Conservation (phyloP, 2,797 vertebrate species). For the Sebastes kiyomatsui region DNA sequence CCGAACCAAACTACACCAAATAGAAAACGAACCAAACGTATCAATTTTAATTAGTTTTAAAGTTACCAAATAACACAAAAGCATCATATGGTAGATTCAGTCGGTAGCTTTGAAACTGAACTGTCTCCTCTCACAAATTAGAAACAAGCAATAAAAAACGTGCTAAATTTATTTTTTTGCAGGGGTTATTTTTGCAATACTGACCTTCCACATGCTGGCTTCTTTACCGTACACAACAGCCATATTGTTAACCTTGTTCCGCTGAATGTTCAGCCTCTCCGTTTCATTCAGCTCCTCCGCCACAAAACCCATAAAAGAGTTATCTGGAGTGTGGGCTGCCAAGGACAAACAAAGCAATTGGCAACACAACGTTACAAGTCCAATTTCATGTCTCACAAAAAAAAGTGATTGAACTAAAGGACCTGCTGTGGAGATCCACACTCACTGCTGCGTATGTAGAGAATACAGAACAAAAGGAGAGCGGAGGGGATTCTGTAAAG, state of each 20-base stretch:
- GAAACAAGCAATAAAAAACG: background rate
- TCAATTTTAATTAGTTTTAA: background rate
- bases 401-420: constrained; percentile 13
- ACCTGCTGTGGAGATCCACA: background rate
- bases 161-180: too few relatives aligned
- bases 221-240: constrained; percentile 97
- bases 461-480: constrained; percentile 8
- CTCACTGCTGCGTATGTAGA: background rate
- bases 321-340: constrained; percentile 96
- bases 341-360: constrained; percentile 57
- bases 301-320: constrained; percentile 99
- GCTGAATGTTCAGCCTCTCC: constrained; percentile 86
- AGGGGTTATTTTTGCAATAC: constrained; percentile 12
- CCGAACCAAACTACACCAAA: too few relatives aligned
- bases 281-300: constrained; percentile 94
- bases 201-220: constrained; percentile 97
- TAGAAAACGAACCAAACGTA: too few relatives aligned
- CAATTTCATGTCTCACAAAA: constrained; percentile 20
- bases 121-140: background rate
- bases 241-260: constrained; percentile 92
- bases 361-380: constrained; percentile 13
- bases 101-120: background rate
- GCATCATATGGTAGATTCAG: background rate
- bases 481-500: background rate
- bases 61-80: background rate